Percentiles rank a stretch among this genome's conserved stretches.
These are phyloP conservation scores for Lampris megalopsis DNA, from an alignment of 2,113 vertebrate genomes.

Conservation along the genomic window DNA sequence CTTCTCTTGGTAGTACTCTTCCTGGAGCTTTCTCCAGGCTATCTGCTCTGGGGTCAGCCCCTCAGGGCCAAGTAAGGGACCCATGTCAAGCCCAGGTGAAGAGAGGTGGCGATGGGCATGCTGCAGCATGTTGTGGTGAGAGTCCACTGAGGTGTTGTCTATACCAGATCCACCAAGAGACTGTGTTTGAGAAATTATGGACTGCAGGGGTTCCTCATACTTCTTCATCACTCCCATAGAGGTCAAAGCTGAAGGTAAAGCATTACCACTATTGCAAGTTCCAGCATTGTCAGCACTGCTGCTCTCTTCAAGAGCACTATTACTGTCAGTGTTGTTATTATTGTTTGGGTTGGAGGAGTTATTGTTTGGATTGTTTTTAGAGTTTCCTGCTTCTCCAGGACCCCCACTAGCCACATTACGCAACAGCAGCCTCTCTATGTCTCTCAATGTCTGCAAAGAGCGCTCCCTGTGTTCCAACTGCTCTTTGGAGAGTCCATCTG, in stretches of 20 bases:
- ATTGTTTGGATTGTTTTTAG: constrained; percentile 58
- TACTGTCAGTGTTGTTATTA: constrained; percentile 78
- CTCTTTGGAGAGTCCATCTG: constrained; percentile 92
- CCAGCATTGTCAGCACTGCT: constrained; percentile 67
- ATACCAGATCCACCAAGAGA: constrained; percentile 85
- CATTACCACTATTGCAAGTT: constrained; percentile 62
- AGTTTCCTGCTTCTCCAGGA: constrained; percentile 80
- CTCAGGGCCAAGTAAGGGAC: constrained; percentile 90
- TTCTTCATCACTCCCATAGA: constrained; percentile 85
- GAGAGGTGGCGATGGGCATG: constrained; percentile 81
- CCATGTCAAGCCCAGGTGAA: constrained; percentile 88
- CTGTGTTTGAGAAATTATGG: constrained; percentile 96
- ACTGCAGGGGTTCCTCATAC: constrained; percentile 94
- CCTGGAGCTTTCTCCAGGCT: constrained; percentile 97
- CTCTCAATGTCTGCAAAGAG: constrained; percentile 94
- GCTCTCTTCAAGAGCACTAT: constrained; percentile 62
- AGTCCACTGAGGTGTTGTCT: constrained; percentile 85
- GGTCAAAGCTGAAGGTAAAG: constrained; percentile 55
- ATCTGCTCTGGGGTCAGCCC: constrained; percentile 93
- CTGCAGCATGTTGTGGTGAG: constrained; percentile 74
- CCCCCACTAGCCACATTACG: constrained; percentile 85
- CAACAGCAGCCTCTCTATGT: constrained; percentile 93
- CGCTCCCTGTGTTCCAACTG: constrained; percentile 96
- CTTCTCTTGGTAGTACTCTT: constrained; percentile 97
- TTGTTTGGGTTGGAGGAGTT: constrained; percentile 69